Base-by-base conservation (phyloP, 2,797 vertebrate species). In the Tolypeutes matacus region DNA sequence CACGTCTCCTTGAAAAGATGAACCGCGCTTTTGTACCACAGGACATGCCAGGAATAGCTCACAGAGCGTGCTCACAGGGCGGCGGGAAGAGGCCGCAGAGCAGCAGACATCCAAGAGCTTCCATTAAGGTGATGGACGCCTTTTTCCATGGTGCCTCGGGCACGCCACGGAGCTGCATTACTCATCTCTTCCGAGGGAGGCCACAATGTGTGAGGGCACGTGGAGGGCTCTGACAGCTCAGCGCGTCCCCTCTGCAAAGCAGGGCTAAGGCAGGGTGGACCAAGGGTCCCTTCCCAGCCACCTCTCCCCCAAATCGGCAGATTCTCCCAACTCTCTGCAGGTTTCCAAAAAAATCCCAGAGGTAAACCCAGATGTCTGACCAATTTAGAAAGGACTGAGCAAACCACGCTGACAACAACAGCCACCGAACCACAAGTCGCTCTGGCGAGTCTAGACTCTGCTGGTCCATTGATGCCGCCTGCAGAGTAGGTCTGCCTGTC, bases 11-110 rank as follows among this genome's bases (percentile, higher is more conserved):
- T 97, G 97, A 96, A 97, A 97, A 97, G 96, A 97, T 93, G 98
- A 97, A 96, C 95, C 88, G 92, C 10, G 62, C 93, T 96, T 98
- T 98, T 98, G 98, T 97, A 98, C 98, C 95, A 82, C 96, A 89
- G 95, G 96, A 97, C 98, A 97, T 97, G 97, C 98, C 98, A 98
- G 98, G 98, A 98, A 98, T 98, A 98, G 98, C 96, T 98, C 97
- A 96, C 98, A 97, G 95, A 88, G 95, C 98, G 97, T 98, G 97
- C 98, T 98, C 96, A 89, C 56, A 56, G 97, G 51, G 95, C 83
- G 83, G 94, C 95, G 94, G 73, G 77, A 96, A 82, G 73, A 80
- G 90, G 88, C 90, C 27, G 4, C 73, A 15, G 95, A 96, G 97
- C 96, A 91, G 97, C 96, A 96, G 97, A 93, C 95, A 96, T 96